Conservation (phyloP, 2,888 invertebrate genomes). For the Caradrina clavipalpis region DNA sequence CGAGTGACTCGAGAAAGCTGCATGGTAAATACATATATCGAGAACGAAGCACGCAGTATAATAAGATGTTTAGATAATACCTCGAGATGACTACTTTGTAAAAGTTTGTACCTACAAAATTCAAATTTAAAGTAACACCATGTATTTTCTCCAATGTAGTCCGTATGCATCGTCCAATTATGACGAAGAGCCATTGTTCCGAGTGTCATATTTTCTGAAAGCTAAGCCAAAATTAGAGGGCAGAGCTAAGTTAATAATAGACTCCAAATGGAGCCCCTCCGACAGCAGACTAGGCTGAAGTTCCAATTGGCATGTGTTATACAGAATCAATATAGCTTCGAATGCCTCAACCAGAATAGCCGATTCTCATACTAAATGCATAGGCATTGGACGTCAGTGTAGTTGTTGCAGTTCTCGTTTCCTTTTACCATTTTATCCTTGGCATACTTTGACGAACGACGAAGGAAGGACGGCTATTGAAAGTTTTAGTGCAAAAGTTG, state of each 20-base stretch:
- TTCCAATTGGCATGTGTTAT: neutral
- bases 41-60: no score
- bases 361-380: constrained; percentile 22
- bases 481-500: no score
- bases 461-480: neutral
- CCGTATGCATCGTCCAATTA: neutral
- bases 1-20: no score
- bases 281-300: neutral
- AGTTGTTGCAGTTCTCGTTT: neutral
- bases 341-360: constrained; percentile 12
- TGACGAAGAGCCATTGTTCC: neutral
- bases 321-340: constrained; percentile 22
- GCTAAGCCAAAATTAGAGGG: neutral
- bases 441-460: neutral
- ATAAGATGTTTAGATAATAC: no score
- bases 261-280: neutral
- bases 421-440: neutral
- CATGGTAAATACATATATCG: no score
- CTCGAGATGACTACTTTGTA: no score
- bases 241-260: constrained; percentile 9
- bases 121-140: neutral
- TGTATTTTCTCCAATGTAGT: neutral
- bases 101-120: no score
- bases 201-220: neutral
- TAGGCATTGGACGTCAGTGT: neutral